A percentile compares a stretch with the other conserved stretches of the same genome.
Evolutionary conservation across 2,113 vertebrate genomes (phyloP).

Genomic region (Orientallactaga bullata): DNA sequence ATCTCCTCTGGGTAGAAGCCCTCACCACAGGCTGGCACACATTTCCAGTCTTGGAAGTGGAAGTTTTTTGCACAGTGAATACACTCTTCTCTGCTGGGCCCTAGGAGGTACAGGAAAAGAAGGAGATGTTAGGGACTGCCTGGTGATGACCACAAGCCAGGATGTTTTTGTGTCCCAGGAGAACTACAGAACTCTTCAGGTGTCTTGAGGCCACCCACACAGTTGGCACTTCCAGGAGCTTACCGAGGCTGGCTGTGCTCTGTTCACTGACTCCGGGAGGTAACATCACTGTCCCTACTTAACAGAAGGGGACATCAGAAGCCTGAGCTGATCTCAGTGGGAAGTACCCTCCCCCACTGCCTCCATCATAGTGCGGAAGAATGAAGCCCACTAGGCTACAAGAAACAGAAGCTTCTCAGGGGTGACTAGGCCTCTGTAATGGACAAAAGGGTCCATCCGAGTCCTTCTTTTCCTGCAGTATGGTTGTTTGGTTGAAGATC

Average conservation of each 20-base stretch:
- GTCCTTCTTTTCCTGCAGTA: background rate
- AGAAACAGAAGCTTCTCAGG: background rate
- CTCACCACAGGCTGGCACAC: conserved; percentile 88
- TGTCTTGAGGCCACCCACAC: accelerated
- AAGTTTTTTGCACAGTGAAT: conserved; percentile 88
- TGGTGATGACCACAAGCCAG: accelerated
- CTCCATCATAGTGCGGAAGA: accelerated
- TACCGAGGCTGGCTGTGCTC: background rate
- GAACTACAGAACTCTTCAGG: background rate
- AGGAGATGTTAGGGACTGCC: background rate
- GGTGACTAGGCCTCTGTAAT: background rate
- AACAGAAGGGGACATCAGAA: background rate
- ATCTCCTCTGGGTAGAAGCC: conserved; percentile 90
- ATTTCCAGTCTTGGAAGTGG: conserved; percentile 92
- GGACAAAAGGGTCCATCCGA: accelerated
- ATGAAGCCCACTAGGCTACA: background rate
- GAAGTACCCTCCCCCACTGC: too few relatives aligned
- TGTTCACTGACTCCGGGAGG: background rate
- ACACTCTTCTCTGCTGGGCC: conserved; percentile 89
- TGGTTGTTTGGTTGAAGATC: background rate
- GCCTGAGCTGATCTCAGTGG: background rate
- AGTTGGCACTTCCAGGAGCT: background rate
- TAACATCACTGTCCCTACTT: background rate
- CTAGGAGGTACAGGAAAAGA: conserved; percentile 79
- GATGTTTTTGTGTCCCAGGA: background rate